Evolutionary conservation across 2,888 invertebrate species (phyloP).

Genomic region (Galeopsomyia nigrocyanea): DNA sequence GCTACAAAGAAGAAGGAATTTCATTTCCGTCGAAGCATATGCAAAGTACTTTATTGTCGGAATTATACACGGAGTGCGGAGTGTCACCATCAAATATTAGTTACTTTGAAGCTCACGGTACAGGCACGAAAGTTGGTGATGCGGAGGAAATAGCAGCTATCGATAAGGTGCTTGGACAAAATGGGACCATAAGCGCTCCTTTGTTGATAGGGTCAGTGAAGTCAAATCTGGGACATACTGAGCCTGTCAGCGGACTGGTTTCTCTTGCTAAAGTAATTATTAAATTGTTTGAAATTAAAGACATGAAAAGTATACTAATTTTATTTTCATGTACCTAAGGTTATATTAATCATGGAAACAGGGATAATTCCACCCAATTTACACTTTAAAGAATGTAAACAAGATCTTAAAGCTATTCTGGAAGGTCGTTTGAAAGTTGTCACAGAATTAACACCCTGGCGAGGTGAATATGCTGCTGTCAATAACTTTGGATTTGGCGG

Average conservation of each 20-base stretch:
- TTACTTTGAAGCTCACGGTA: conserved; percentile 79
- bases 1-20: conserved; percentile 59
- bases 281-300: no score
- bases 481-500: conserved; percentile 96
- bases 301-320: no score
- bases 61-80: conserved; percentile 73
- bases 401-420: conserved; percentile 73
- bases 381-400: conserved; percentile 77
- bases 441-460: conserved; percentile 77
- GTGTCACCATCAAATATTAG: conserved; percentile 72
- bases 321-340: conserved; percentile 60
- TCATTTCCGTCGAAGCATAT: conserved; percentile 51
- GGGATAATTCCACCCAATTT: conserved; percentile 87
- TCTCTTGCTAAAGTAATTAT: conserved; percentile 81
- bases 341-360: conserved; percentile 83
- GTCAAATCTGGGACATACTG: conserved; percentile 93
- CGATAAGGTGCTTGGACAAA: conserved; percentile 71
- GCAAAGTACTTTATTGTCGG: conserved; percentile 63
- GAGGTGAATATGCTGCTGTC: conserved; percentile 80
- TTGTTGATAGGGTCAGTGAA: conserved; percentile 90
- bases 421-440: conserved; percentile 79
- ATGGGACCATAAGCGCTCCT: conserved; percentile 71
- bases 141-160: conserved; percentile 89
- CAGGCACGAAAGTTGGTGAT: conserved; percentile 86
- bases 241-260: conserved; percentile 86